phyloP scores from a whole-genome alignment of 1,140 invertebrate species.

The Euglossa dilemma region DNA sequence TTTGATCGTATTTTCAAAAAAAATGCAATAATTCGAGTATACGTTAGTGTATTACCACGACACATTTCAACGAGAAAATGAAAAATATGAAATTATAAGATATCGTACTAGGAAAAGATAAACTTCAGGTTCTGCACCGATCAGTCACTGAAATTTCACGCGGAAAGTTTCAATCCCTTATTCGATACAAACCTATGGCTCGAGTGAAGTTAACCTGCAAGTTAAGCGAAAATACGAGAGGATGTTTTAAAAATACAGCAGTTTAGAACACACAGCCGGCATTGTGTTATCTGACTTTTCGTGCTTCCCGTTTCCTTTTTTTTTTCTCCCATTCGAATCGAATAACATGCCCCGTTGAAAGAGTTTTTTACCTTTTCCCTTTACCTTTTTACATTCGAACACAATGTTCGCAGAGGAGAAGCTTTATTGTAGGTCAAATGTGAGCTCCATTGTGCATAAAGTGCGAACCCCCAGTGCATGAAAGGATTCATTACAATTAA shows the following conservation, averaged over 20 bases:
- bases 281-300: not conserved
- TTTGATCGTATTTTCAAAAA: too few species aligned
- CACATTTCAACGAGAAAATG: too few species aligned
- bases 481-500: constrained; percentile 24
- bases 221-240: not conserved
- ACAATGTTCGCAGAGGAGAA: not conserved
- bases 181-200: not conserved
- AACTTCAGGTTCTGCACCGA: too few species aligned
- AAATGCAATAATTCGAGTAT: too few species aligned
- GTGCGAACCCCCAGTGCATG: not conserved
- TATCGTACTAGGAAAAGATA: too few species aligned
- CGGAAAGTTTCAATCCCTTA: not conserved
- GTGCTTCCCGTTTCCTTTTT: not conserved
- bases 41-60: too few species aligned
- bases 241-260: not conserved
- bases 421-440: not conserved
- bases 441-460: not conserved
- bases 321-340: not conserved
- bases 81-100: too few species aligned
- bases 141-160: too few species aligned
- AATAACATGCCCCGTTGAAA: not conserved
- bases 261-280: not conserved
- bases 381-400: not conserved
- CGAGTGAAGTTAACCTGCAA: not conserved
- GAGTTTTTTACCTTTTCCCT: not conserved